These are phyloP conservation scores for Xestia c-nigrum DNA, from an alignment of 2,888 invertebrate species.

Conservation along the genomic window DNA sequence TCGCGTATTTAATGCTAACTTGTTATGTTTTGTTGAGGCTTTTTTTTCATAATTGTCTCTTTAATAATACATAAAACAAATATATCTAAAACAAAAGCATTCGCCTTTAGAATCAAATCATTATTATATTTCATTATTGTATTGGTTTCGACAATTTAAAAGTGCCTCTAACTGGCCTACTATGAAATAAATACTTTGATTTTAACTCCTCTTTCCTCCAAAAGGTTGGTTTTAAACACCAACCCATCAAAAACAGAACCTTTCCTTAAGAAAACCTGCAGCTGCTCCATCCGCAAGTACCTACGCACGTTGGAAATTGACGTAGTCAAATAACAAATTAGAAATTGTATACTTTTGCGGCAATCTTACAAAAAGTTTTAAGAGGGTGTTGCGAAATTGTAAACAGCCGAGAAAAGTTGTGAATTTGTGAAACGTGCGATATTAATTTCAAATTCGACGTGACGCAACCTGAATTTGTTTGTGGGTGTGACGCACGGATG, in stretches of 20 bases:
- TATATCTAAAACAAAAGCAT: too few relatives aligned
- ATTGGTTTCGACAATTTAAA: too few relatives aligned
- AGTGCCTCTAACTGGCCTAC: too few relatives aligned
- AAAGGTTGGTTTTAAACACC: neutral
- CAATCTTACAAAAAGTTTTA: conserved; percentile 39
- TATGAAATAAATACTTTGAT: too few relatives aligned
- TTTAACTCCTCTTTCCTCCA: neutral
- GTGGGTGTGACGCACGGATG: conserved; percentile 13
- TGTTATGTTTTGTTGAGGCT: neutral
- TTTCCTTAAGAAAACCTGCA: conserved; percentile 34
- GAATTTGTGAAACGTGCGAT: conserved; percentile 36
- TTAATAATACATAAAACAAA: too few relatives aligned
- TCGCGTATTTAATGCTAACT: neutral
- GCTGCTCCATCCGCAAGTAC: neutral
- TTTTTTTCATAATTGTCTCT: neutral
- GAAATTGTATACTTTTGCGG: conserved; percentile 18
- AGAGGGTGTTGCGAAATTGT: conserved; percentile 39
- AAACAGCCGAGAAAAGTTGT: neutral
- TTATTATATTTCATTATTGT: too few relatives aligned
- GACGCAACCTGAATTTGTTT: conserved; percentile 26
- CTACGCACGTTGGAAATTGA: conserved; percentile 20
- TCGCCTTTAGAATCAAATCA: too few relatives aligned
- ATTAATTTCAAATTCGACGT: conserved; percentile 14
- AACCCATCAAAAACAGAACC: neutral
- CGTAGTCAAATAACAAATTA: conserved; percentile 10